These are phyloP conservation scores for Camptogramma bilineatum DNA, from an alignment of 2,888 invertebrate genomes.

Conservation along the genomic window DNA sequence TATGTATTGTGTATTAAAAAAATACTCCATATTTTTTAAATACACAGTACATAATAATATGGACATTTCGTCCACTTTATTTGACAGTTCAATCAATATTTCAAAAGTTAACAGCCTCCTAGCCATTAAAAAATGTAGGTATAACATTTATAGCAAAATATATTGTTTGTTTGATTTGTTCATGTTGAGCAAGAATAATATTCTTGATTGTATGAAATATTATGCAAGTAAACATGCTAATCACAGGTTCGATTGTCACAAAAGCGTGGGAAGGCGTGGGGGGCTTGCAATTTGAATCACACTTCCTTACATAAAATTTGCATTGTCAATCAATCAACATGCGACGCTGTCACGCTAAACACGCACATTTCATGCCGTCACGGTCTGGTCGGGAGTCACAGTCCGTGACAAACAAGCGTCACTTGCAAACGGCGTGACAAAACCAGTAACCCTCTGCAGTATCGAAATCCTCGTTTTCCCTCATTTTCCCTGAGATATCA, in stretches of 20 bases:
- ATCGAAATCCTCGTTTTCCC: background rate
- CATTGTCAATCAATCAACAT: conserved; percentile 70
- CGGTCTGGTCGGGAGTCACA: conserved; percentile 56
- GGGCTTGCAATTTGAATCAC: conserved; percentile 52
- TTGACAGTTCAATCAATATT: too few species aligned
- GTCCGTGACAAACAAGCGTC: conserved; percentile 25
- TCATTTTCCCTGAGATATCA: conserved; percentile 5
- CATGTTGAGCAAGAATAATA: background rate
- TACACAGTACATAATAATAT: too few species aligned
- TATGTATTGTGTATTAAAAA: too few species aligned
- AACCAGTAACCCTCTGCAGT: background rate
- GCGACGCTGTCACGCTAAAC: conserved; percentile 64
- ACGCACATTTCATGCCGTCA: conserved; percentile 63
- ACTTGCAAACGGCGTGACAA: conserved; percentile 13
- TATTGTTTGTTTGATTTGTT: too few species aligned
- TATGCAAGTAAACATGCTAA: conserved; percentile 14
- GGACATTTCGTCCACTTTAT: too few species aligned
- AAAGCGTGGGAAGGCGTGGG: conserved; percentile 38
- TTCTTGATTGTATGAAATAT: conserved; percentile 7
- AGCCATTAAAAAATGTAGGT: background rate
- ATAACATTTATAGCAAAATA: background rate
- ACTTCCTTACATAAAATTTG: conserved; percentile 54
- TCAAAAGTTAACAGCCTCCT: too few species aligned
- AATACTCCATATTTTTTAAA: too few species aligned
- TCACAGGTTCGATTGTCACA: conserved; percentile 23